A percentile compares a stretch with the other conserved stretches of the same genome.
phyloP scores from a whole-genome alignment of 2,113 vertebrate genomes.

The Erpornis zantholeuca region DNA sequence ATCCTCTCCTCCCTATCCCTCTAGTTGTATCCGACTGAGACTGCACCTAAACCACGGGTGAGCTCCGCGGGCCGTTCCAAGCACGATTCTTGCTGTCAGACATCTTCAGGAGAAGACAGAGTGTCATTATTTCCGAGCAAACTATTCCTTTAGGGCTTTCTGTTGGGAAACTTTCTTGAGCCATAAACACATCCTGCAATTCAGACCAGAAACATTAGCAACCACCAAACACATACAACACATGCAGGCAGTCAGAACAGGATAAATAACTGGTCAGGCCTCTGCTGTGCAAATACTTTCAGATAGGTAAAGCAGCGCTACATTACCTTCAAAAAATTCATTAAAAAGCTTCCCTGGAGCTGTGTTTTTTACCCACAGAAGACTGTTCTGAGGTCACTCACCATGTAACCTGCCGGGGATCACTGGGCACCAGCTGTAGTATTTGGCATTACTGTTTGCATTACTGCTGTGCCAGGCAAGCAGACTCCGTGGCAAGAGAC shows the following conservation, averaged over 20 bases:
- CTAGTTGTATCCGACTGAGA: background rate
- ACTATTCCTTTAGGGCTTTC: background rate
- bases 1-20: too few species aligned
- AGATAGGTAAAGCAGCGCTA: background rate
- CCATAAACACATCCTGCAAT: background rate
- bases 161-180: background rate
- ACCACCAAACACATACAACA: background rate
- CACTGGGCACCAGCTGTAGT: background rate
- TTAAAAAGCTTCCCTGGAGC: background rate
- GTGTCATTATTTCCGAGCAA: background rate
- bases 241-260: background rate
- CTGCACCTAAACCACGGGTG: too few species aligned
- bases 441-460: background rate
- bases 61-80: background rate
- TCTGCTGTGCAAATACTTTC: background rate
- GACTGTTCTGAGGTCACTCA: background rate
- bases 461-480: background rate
- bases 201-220: background rate
- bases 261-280: background rate
- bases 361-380: background rate
- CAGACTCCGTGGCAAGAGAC: fast-evolving
- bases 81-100: background rate
- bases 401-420: background rate
- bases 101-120: background rate
- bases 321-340: background rate